Conservation (phyloP, 2,797 vertebrate species). For the Thamnophis elegans region DNA sequence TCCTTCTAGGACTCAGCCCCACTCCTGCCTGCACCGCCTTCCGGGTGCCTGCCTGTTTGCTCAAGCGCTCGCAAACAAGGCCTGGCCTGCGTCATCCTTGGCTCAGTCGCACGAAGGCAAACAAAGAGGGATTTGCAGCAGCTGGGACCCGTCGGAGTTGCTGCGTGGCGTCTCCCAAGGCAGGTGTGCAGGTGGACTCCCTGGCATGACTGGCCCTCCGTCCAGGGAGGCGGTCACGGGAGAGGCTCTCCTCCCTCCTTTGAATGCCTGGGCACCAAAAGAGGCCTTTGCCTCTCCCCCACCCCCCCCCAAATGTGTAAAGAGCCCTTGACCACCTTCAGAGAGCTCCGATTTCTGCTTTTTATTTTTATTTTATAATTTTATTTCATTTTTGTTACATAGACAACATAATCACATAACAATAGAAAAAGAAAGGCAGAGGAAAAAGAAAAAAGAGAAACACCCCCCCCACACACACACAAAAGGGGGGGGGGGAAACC, state of each 20-base stretch:
- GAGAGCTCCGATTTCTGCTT: not conserved
- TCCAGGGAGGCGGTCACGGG: not conserved
- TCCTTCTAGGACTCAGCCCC: not conserved
- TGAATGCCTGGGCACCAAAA: not conserved
- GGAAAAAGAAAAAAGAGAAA: no score
- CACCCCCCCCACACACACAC: no score
- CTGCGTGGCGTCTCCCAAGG: no score
- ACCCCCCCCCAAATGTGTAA: accelerated
- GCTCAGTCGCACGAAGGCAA: not conserved
- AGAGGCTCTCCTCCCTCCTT: not conserved
- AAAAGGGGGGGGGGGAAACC: no score
- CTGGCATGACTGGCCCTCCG: no score
- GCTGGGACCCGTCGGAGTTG: not conserved
- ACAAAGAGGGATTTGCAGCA: not conserved
- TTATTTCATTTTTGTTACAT: no score
- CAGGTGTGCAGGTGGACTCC: not conserved
- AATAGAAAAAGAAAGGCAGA: no score
- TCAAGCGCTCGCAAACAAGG: not conserved
- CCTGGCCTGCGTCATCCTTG: not conserved
- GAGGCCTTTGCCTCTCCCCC: not conserved
- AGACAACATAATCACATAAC: no score
- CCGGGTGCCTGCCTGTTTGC: not conserved
- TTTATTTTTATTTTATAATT: no score
- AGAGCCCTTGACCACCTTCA: not conserved
- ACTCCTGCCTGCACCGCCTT: not conserved